phyloP scores from a whole-genome alignment of 2,113 vertebrate genomes.

The Spermophilus dauricus region DNA sequence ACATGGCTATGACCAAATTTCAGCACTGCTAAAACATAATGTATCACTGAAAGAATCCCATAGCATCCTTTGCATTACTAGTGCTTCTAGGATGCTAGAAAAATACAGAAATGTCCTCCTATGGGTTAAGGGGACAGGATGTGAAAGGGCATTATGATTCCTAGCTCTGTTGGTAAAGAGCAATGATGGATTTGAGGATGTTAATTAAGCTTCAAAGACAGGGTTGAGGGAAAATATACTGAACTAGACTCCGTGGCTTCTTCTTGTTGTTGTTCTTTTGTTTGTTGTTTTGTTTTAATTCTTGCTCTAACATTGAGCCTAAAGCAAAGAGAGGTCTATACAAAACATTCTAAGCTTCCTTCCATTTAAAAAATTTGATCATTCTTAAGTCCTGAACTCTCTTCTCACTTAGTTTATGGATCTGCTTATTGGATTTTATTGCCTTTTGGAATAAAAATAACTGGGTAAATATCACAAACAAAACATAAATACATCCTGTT shows the following conservation, averaged over 20 bases:
- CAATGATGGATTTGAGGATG: background rate
- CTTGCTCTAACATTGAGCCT: background rate
- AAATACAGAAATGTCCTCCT: background rate
- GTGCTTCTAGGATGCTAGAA: background rate
- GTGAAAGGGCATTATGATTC: background rate
- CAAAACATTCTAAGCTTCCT: background rate
- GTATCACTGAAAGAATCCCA: background rate
- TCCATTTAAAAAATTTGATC: background rate
- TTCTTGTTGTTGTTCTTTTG: too few species aligned
- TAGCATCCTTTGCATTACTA: background rate
- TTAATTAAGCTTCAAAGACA: background rate
- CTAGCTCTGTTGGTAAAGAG: background rate
- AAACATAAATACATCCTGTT: conserved; percentile 84
- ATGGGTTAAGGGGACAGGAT: background rate
- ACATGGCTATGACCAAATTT: background rate
- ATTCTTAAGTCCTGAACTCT: background rate
- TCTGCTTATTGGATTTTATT: background rate
- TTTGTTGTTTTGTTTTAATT: background rate
- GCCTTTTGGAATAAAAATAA: background rate
- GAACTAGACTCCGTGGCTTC: background rate
- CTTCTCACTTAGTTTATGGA: background rate
- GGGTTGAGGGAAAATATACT: background rate
- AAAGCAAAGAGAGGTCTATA: background rate
- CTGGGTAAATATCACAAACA: conserved; percentile 17
- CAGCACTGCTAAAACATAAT: background rate